phyloP scores from a whole-genome alignment of 2,113 vertebrate genomes.

The Ellobius talpinus region DNA sequence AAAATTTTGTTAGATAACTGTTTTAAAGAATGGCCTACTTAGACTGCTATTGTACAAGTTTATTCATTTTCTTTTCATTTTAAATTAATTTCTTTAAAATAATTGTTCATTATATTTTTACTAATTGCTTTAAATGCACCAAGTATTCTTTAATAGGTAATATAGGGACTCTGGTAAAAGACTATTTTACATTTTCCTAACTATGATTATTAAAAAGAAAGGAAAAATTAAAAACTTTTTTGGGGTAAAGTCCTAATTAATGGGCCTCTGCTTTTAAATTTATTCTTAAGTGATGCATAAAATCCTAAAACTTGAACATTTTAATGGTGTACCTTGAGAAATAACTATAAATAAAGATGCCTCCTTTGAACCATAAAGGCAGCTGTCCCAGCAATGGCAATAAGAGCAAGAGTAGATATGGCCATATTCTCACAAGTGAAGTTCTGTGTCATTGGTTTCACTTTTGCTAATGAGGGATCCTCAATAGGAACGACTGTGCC shows the following conservation, averaged over 20 bases:
- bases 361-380: background rate
- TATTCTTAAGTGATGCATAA: background rate
- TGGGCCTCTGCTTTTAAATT: background rate
- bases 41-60: background rate
- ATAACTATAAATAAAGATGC: background rate
- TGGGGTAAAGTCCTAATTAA: background rate
- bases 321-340: background rate
- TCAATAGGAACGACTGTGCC: background rate
- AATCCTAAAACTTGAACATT: background rate
- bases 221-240: background rate
- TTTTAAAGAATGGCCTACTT: background rate
- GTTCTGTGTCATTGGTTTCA: background rate
- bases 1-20: background rate
- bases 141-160: background rate
- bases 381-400: background rate
- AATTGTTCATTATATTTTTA: background rate
- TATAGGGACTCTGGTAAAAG: background rate
- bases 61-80: slow-evolving; percentile 23
- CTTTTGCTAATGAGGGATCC: slow-evolving; percentile 26
- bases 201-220: background rate
- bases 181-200: background rate
- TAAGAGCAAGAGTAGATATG: background rate
- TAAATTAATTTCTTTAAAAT: slow-evolving; percentile 14
- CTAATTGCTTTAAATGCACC: background rate
- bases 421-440: background rate